Evolutionary conservation across 2,888 invertebrate species (phyloP), one percentile per base, ranked within the genome.

Genomic region (Sphaerophoria taeniata): DNA sequence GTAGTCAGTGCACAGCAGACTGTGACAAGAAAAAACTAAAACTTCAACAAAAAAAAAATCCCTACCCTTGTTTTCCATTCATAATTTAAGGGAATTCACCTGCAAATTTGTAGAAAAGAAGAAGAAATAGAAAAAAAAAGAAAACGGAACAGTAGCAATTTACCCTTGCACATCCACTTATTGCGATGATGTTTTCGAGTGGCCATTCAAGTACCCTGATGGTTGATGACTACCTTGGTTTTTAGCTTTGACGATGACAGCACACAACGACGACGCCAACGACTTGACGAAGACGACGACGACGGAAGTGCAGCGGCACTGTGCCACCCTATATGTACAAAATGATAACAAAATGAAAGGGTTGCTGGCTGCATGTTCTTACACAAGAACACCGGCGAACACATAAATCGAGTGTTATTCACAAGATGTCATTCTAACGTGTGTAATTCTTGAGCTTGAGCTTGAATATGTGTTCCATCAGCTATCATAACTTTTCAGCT

Each of bases 161-260:
- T 76, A 81, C 80, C 85, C 85, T 81, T 76, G 72, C 63, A 80
- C 80, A 81, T 69, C 81, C 85, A 77, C 85, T 85, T 85, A 75
- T 61, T 60, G 58, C 76, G 85, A 85, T 81, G 85, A 81, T 81
- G 81, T 81, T 85, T 73, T 81, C 73, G 77, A 85, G 85, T 76
- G 76, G 61, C 73, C 56, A 85, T 85, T 85, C 69, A 85, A 85
- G 81, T 55, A 60, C 72, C 67, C 80, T 84, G 65, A 1, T 39
- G 53, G 36, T n/a, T 39, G 53, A 51, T 53, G 79, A 73, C 72
- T 70, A 45, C 58, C 70, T n/a, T n/a, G n/a, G n/a, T n/a, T 63
- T 83, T 71, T 58, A 69, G 49, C 71, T 78, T 63, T 73, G 77
- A 61, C 58, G 73, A 39, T 16, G 56, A 73, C 65, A 73, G 61